Evolutionary conservation across 2,888 invertebrate genomes (phyloP).

Genomic region (Tricholauxania praeusta): DNA sequence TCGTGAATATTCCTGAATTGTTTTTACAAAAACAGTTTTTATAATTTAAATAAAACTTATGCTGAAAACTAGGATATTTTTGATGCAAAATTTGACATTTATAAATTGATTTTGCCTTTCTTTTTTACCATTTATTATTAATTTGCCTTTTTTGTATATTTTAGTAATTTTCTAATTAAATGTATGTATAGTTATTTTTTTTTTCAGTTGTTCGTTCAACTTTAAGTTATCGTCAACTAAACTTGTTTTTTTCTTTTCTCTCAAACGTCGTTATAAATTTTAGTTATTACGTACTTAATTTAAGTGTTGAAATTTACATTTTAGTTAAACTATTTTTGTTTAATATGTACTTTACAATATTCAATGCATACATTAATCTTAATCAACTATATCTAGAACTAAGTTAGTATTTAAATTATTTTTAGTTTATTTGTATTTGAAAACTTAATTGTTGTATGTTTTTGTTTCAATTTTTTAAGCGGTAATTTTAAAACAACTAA

Average conservation of each 20-base stretch:
- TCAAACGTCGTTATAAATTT: conserved; percentile 10
- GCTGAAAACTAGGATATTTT: conserved; percentile 15
- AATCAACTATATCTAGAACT: conserved; percentile 28
- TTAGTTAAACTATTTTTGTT: conserved; percentile 19
- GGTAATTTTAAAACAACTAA: conserved; percentile 19
- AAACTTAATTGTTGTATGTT: conserved; percentile 17
- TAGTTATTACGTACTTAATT: conserved; percentile 18
- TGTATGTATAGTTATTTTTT: conserved; percentile 4
- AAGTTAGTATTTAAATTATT: conserved; percentile 21
- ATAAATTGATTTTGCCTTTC: background rate
- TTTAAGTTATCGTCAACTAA: conserved; percentile 10
- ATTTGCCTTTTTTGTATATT: conserved; percentile 3
- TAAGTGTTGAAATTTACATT: conserved; percentile 21
- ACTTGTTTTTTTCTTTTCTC: conserved; percentile 1
- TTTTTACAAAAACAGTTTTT: background rate
- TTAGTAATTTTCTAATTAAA: conserved; percentile 33
- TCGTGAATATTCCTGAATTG: background rate
- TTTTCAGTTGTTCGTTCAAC: conserved; percentile 13
- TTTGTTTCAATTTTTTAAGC: conserved; percentile 9
- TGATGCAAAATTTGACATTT: conserved; percentile 10
- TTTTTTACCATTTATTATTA: background rate
- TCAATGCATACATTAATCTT: conserved; percentile 18
- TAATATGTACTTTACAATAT: conserved; percentile 31
- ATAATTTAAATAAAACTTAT: conserved; percentile 1
- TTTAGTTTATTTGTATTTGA: background rate